A percentile compares a stretch with the other conserved stretches of the same genome.
These are phyloP conservation scores for Apistogramma diplotaenia DNA, from an alignment of 2,113 vertebrate genomes.

Conservation along the genomic window DNA sequence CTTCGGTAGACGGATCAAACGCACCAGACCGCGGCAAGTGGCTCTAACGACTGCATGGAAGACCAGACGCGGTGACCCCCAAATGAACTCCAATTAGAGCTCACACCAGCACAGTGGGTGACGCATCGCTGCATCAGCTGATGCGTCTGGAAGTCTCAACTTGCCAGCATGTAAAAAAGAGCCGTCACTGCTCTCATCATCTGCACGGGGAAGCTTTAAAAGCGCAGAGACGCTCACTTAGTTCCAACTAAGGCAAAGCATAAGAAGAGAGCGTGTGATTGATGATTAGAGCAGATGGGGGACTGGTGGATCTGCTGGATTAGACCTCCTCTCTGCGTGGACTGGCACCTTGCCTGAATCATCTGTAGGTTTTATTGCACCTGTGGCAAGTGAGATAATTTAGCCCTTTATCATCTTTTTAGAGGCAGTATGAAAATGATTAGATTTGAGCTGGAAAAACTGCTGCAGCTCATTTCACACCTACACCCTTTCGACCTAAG, in stretches of 20 bases:
- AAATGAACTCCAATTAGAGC: constrained; percentile 28
- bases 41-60: not conserved
- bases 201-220: not conserved
- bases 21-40: not conserved
- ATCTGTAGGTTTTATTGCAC: not conserved
- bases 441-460: not conserved
- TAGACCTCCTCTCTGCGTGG: not conserved
- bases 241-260: not conserved
- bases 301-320: not conserved
- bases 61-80: constrained; percentile 22
- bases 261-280: not conserved
- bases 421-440: not conserved
- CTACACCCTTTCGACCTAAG: not conserved
- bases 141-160: constrained; percentile 1
- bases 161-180: not conserved
- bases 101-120: not conserved
- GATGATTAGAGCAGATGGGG: not conserved
- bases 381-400: not conserved
- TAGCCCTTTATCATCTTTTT: not conserved
- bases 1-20: not conserved
- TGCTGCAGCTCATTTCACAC: not conserved
- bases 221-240: not conserved
- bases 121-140: not conserved
- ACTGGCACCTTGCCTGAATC: not conserved
- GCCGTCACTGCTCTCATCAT: not conserved